Evolutionary conservation across 1,140 invertebrate genomes (phyloP), one percentile per base, ranked within the genome.

Genomic region (Xylocopa sonorina): DNA sequence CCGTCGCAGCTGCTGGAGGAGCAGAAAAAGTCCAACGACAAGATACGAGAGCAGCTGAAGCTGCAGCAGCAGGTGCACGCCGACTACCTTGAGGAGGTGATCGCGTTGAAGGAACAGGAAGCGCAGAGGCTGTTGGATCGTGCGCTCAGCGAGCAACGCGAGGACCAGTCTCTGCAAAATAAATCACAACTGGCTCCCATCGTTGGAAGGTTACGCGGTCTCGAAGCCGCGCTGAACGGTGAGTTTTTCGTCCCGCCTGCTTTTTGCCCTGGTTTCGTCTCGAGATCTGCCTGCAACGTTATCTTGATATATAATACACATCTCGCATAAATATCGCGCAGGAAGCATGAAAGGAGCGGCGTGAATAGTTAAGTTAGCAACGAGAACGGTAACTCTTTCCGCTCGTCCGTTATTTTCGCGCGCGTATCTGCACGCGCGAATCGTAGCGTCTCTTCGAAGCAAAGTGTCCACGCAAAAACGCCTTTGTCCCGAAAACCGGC

Each of bases 201-300:
- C 92, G 94, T 98, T 38, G 97, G 96, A 27, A 95, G 97, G 88
- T 92, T 99, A 66, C 95, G 95, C 78, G 98, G 97, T n/a, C 96
- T 99, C 79, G 97, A 99, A 92, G 93, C 95, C 55, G 97, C 97
- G 2, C 93, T 99, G 5, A 96, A 97, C 94, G 95, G 98, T 98
- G 90, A 94, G 94, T 91, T 34, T 1, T 34, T 66, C 53, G 41
- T 27, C 38, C 16, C 51, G 29, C 9, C 9, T 38, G 3, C 9
- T 38, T 38, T 38, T 38, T 9, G 3, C 9, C 9, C 38, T 38
- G 3, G 38, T 4, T 38, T n/a, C n/a, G n/a, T n/a, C n/a, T n/a
- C n/a, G n/a, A n/a, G n/a, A n/a, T n/a, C n/a, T n/a, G n/a, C n/a
- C n/a, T n/a, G n/a, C n/a, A n/a, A n/a, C n/a, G n/a, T n/a, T n/a